phyloP scores from a whole-genome alignment of 1,140 invertebrate genomes.

The Drosophila paulistorum region DNA sequence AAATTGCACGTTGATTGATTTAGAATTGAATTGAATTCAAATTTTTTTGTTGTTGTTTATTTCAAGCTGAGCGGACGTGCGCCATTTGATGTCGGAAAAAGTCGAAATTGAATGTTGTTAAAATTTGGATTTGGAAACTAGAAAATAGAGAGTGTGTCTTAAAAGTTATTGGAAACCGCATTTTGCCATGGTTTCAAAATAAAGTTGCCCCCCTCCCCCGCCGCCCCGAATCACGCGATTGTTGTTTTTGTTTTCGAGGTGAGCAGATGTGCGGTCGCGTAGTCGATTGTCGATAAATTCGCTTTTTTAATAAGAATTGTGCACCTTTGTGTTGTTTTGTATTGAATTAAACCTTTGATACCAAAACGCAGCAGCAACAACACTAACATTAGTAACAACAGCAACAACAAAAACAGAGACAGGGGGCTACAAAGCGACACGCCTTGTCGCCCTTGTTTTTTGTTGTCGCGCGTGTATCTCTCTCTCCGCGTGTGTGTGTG shows the following conservation, averaged over 20 bases:
- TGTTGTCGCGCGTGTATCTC: constrained; percentile 25
- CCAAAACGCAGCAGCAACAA: background rate
- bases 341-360: background rate
- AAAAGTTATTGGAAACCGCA: too few species aligned
- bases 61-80: too few species aligned
- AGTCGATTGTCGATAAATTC: background rate
- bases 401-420: background rate
- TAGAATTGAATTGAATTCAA: too few species aligned
- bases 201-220: too few species aligned
- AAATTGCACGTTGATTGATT: too few species aligned
- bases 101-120: too few species aligned
- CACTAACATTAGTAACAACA: background rate
- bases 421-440: constrained; percentile 18
- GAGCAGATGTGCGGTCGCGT: background rate
- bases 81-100: too few species aligned
- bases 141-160: too few species aligned
- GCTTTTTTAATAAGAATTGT: constrained; percentile 1
- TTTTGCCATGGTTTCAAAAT: too few species aligned
- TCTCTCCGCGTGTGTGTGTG: constrained; percentile 7
- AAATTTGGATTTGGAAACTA: too few species aligned
- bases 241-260: constrained; percentile 6
- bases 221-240: too few species aligned
- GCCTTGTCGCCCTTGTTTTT: constrained; percentile 32
- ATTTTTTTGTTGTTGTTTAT: too few species aligned
- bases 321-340: constrained; percentile 3